Conservation (phyloP, 2,797 vertebrate genomes). For the Enteromius treurensis region DNA sequence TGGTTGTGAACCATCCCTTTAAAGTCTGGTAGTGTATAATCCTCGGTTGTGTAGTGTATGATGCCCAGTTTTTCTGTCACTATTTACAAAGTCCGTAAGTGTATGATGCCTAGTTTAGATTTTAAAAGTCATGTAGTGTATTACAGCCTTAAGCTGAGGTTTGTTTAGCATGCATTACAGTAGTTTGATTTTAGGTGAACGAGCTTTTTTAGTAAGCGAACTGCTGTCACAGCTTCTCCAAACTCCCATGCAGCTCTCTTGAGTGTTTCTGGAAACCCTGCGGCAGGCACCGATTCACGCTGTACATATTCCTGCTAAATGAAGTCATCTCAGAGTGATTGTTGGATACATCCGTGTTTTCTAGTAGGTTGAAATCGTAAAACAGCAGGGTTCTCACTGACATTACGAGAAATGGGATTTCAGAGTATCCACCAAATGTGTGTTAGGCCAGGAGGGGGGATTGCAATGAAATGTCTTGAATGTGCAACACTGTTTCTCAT, state of each 20-base stretch:
- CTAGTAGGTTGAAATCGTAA: constrained; percentile 6
- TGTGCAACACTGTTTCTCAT: constrained; percentile 11
- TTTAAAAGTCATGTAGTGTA: no score
- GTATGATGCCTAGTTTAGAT: no score
- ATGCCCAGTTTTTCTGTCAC: no score
- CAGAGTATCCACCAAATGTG: neutral
- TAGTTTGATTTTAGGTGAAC: neutral
- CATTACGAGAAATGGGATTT: constrained; percentile 28
- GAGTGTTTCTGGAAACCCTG: constrained; percentile 16
- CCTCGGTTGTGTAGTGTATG: no score
- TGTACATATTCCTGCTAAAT: constrained; percentile 31
- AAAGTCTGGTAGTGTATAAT: no score
- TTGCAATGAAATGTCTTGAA: neutral
- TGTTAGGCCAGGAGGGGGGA: neutral
- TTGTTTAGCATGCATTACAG: neutral
- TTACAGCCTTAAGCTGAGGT: neutral
- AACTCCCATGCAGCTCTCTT: neutral
- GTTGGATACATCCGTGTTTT: neutral
- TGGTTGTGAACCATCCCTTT: no score
- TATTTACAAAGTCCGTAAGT: no score
- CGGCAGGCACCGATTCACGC: neutral
- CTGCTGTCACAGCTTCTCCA: neutral
- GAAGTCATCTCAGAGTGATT: neutral
- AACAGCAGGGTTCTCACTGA: constrained; percentile 28
- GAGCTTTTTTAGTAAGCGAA: neutral